These are phyloP conservation scores for Neodiprion virginianus DNA, from an alignment of 1,140 invertebrate genomes.

Conservation along the genomic window DNA sequence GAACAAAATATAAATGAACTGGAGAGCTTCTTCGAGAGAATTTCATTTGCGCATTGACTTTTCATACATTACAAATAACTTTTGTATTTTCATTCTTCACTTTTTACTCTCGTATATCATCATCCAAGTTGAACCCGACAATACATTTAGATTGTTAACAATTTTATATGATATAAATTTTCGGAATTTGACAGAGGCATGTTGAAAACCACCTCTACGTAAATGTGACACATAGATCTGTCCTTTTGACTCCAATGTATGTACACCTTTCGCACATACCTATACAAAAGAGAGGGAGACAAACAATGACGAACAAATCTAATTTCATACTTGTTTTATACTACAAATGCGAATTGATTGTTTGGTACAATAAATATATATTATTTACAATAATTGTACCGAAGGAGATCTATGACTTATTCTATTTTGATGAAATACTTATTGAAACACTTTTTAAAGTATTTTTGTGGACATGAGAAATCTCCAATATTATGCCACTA, in stretches of 20 bases:
- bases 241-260: too few relatives aligned
- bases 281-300: too few relatives aligned
- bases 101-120: background rate
- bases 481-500: slow-evolving; percentile 1
- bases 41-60: background rate
- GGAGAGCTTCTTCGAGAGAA: background rate
- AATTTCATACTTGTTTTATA: slow-evolving; percentile 22
- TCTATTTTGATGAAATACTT: background rate
- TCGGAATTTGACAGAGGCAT: background rate
- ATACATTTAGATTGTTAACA: background rate
- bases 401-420: background rate
- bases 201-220: too few relatives aligned
- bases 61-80: background rate
- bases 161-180: background rate
- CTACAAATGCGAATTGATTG: slow-evolving; percentile 9
- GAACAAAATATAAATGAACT: too few relatives aligned
- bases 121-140: background rate
- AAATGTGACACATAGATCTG: too few relatives aligned
- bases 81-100: background rate
- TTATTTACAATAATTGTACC: background rate
- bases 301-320: slow-evolving; percentile 11
- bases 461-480: background rate
- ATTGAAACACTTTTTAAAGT: background rate
- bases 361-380: background rate
- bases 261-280: too few relatives aligned